Percentiles rank a stretch among this genome's conserved stretches.
phyloP scores from a whole-genome alignment of 64 coral and sea anemone genomes.

The Acropora tenuis region DNA sequence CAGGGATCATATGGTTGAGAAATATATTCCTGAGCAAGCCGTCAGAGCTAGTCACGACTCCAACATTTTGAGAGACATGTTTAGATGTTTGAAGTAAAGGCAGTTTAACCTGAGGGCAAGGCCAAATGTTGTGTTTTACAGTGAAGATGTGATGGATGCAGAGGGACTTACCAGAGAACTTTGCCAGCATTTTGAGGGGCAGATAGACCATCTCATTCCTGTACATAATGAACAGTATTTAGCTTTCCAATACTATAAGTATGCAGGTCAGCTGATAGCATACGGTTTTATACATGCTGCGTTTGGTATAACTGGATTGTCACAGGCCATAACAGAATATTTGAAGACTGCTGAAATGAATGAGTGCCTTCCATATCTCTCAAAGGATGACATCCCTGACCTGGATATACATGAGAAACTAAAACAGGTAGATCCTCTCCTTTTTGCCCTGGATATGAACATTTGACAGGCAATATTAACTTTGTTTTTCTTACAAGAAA shows the following conservation, averaged over 20 bases:
- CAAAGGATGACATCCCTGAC: constrained; percentile 14
- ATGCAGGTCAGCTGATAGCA: constrained; percentile 45
- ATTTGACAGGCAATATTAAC: constrained; percentile 1
- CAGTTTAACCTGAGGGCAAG: constrained; percentile 42
- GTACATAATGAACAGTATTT: constrained; percentile 48
- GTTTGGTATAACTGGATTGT: constrained; percentile 39
- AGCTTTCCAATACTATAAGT: constrained; percentile 36
- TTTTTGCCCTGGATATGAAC: background rate
- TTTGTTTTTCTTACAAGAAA: constrained; percentile 2
- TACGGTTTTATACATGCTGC: constrained; percentile 26
- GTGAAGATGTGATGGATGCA: constrained; percentile 42
- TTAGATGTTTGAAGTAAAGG: constrained; percentile 9
- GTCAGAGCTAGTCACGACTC: constrained; percentile 40
- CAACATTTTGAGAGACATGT: constrained; percentile 29
- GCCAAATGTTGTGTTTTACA: constrained; percentile 33
- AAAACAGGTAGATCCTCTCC: background rate
- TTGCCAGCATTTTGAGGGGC: constrained; percentile 36
- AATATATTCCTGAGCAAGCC: constrained; percentile 13
- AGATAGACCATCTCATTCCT: constrained; percentile 30
- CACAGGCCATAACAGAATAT: constrained; percentile 32
- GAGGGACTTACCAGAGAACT: constrained; percentile 49
- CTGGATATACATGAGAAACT: background rate
- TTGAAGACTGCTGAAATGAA: constrained; percentile 12
- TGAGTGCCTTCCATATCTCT: background rate
- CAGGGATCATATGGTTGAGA: constrained; percentile 47